Percentiles rank a stretch among this genome's conserved stretches.
These are phyloP conservation scores for Catharus fuscescens DNA, from an alignment of 2,113 vertebrate species.

Conservation along the genomic window DNA sequence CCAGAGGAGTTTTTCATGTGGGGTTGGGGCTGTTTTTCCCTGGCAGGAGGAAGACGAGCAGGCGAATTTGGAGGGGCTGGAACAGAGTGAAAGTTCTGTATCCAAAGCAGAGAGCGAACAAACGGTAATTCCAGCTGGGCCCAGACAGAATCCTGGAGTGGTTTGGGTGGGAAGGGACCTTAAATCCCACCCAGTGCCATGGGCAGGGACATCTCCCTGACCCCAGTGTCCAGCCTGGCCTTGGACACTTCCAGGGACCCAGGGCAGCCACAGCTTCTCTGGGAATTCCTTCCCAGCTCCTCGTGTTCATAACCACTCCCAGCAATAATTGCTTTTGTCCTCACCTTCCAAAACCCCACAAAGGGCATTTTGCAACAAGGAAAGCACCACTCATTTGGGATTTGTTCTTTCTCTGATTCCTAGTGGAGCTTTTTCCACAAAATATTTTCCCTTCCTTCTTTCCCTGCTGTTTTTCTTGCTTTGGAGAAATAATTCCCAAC, in stretches of 20 bases:
- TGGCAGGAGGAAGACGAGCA: constrained; percentile 79
- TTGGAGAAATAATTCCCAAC: not conserved
- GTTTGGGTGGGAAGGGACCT: not conserved
- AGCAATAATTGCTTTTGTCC: not conserved
- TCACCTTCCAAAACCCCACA: not conserved
- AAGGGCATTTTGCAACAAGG: fast-evolving
- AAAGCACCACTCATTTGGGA: fast-evolving
- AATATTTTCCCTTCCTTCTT: not conserved
- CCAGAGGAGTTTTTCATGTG: fast-evolving
- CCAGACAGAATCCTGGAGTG: fast-evolving
- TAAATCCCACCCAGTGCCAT: not conserved
- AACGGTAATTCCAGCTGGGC: constrained; percentile 39
- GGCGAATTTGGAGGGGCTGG: constrained; percentile 45
- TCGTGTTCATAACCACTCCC: fast-evolving
- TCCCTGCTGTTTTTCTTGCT: not conserved
- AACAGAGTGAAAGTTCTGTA: constrained; percentile 2
- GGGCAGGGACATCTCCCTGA: not conserved
- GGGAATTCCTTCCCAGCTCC: not conserved
- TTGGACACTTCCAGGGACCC: not conserved
- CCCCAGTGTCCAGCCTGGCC: fast-evolving
- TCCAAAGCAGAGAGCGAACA: constrained; percentile 71
- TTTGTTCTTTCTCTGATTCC: not conserved
- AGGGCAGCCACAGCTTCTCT: not conserved
- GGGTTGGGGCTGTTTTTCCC: not conserved
- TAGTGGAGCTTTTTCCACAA: not conserved